These are phyloP conservation scores for Sycophaga agraensis DNA, from an alignment of 1,140 invertebrate genomes.

Conservation along the genomic window DNA sequence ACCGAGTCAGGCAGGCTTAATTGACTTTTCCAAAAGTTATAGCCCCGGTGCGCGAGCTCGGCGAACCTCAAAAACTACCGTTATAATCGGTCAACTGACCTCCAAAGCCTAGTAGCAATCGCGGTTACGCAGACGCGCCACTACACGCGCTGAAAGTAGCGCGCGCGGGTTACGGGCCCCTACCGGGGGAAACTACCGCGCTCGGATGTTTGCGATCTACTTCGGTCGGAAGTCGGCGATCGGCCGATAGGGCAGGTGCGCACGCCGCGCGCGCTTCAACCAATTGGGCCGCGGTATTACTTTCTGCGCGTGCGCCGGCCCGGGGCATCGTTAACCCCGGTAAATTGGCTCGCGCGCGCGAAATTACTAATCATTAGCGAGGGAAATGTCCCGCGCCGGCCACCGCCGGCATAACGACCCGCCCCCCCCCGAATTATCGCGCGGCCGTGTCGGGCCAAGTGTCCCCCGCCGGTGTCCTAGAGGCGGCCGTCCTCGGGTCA, in stretches of 20 bases:
- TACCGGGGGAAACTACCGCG: conserved; percentile 2
- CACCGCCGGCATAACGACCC: conserved; percentile 26
- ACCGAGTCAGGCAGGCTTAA: too few species aligned
- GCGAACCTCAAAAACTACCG: too few species aligned
- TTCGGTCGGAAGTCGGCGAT: not conserved
- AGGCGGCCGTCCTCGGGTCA: too few species aligned
- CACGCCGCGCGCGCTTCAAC: conserved; percentile 1
- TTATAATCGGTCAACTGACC: too few species aligned
- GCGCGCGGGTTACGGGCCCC: not conserved
- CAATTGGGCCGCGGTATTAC: conserved; percentile 13
- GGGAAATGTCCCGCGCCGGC: conserved; percentile 20
- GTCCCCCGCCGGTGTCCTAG: too few species aligned
- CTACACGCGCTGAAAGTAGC: too few species aligned
- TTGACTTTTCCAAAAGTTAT: too few species aligned
- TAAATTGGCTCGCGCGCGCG: conserved; percentile 31
- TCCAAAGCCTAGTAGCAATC: too few species aligned
- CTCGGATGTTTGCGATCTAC: conserved; percentile 15
- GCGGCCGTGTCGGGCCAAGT: too few species aligned
- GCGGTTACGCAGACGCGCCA: too few species aligned
- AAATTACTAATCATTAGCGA: conserved; percentile 36
- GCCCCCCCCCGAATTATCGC: conserved; percentile 19
- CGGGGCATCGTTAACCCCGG: conserved; percentile 27
- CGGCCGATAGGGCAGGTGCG: conserved; percentile 11
- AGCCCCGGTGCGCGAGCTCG: too few species aligned
- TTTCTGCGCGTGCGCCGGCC: conserved; percentile 1